Percentiles rank a stretch among this genome's conserved stretches.
Evolutionary conservation across 2,888 invertebrate species (phyloP).

Genomic region (Trichogramma dendrolimi): DNA sequence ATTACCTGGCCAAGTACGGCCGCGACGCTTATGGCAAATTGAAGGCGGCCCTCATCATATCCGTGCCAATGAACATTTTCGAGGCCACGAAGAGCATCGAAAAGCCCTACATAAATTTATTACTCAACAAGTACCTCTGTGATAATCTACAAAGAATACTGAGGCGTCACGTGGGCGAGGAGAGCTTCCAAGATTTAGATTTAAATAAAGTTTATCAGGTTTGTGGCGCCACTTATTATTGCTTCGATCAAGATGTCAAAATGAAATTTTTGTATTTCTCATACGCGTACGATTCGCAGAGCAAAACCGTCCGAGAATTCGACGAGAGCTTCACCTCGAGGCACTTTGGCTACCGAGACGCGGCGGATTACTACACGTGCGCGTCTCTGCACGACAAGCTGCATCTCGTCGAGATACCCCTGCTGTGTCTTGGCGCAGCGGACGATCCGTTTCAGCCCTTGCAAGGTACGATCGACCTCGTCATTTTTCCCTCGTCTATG

Average conservation of each 20-base stretch:
- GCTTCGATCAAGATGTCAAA: neutral
- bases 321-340: slow-evolving; percentile 74
- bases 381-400: slow-evolving; percentile 69
- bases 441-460: slow-evolving; percentile 83
- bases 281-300: slow-evolving; percentile 47
- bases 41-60: slow-evolving; percentile 68
- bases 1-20: slow-evolving; percentile 66
- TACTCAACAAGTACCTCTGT: slow-evolving; percentile 71
- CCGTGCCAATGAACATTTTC: slow-evolving; percentile 74
- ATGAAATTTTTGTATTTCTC: neutral
- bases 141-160: slow-evolving; percentile 49
- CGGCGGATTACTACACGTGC: slow-evolving; percentile 72
- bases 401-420: slow-evolving; percentile 65
- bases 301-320: slow-evolving; percentile 70
- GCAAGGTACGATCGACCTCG: slow-evolving; percentile 51
- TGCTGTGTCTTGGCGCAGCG: slow-evolving; percentile 75
- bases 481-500: neutral
- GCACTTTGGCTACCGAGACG: slow-evolving; percentile 75
- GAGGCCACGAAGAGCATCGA: slow-evolving; percentile 66
- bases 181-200: slow-evolving; percentile 40
- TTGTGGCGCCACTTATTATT: neutral
- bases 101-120: slow-evolving; percentile 65
- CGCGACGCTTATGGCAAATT: slow-evolving; percentile 55
- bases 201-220: slow-evolving; percentile 55
- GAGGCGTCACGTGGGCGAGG: slow-evolving; percentile 39